Evolutionary conservation across 2,888 invertebrate genomes (phyloP).

Genomic region (Stegophylla sp.): DNA sequence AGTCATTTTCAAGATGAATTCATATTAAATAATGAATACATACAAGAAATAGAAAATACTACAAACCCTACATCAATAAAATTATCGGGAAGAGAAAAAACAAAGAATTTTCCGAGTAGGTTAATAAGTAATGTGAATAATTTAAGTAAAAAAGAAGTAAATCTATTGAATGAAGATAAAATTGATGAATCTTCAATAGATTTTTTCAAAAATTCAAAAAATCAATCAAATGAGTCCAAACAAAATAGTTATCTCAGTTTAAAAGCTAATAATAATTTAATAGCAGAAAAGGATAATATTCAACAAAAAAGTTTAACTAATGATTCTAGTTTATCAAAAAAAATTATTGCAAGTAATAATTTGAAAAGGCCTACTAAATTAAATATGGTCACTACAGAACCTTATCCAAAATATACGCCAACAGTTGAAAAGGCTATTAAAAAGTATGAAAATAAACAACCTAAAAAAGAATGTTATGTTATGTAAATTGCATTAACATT

Average conservation of each 20-base stretch:
- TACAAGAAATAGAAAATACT: background rate
- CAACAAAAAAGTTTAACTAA: background rate
- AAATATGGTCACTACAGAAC: conserved; percentile 45
- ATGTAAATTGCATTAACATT: conserved; percentile 54
- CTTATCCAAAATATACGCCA: conserved; percentile 55
- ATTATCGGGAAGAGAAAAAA: background rate
- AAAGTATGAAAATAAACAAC: conserved; percentile 56
- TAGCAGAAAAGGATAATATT: background rate
- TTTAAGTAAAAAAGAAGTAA: no score
- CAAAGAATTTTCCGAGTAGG: background rate
- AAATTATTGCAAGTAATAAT: conserved; percentile 3
- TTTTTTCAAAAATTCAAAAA: background rate
- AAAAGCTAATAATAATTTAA: background rate
- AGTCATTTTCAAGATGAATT: background rate
- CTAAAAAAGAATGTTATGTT: conserved; percentile 60
- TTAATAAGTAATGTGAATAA: background rate
- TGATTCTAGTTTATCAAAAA: conserved; percentile 1
- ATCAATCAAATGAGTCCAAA: background rate
- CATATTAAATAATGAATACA: background rate
- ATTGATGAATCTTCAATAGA: background rate
- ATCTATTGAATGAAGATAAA: background rate
- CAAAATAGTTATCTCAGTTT: background rate
- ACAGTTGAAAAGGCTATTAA: conserved; percentile 54
- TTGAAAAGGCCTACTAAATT: conserved; percentile 11
- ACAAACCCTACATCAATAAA: background rate